Evolutionary conservation across 2,113 vertebrate species (phyloP), one percentile per base, ranked within the genome.

Genomic region (Colaptes auratus): DNA sequence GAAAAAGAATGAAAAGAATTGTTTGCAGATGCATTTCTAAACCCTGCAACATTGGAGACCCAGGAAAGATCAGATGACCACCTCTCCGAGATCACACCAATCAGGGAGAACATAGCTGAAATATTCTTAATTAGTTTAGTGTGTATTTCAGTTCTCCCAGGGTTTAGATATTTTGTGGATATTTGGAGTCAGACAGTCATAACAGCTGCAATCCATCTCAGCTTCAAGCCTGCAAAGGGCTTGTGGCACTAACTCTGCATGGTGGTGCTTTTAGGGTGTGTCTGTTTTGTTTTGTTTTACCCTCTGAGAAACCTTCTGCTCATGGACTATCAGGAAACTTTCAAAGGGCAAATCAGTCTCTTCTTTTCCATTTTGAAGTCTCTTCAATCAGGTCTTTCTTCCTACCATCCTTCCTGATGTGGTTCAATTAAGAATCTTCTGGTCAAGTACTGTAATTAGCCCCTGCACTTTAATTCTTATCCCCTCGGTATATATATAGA

Each of bases 361-460:
- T 87, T 92, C 61, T 96, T 96, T 97, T 96, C 91, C 79, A 95
- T 97, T 97, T n/a, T 97, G 55, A 90, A 94, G 58, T 74, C 56
- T 96, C 66, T 94, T 88, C 84, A 82, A 39, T 92, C 86, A 82
- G 53, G 52, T 88, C 63, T 97, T 96, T 96, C 93, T 97, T 95
- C 90, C 31, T 56, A 61, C 42, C 71, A 84, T 96, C 84, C 78
- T 97, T 85, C 75, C 79, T 87, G 97, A 97, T 97, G 97, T 95
- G 93, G 96, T 97, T 97, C 86, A 97, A 93, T 97, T 98, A 97
- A 97, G 94, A 94, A 92, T 96, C 89, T 86, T 63, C 70, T 95
- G 72, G 93, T 93, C 92, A 80, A 96, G 92, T 73, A 88, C 90
- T 65, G 77, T 95, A 97, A 97, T 97, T 97, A 97, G 86, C 61